Evolutionary conservation across 2,113 vertebrate species (phyloP).

Genomic region (Melanocharis versteri): DNA sequence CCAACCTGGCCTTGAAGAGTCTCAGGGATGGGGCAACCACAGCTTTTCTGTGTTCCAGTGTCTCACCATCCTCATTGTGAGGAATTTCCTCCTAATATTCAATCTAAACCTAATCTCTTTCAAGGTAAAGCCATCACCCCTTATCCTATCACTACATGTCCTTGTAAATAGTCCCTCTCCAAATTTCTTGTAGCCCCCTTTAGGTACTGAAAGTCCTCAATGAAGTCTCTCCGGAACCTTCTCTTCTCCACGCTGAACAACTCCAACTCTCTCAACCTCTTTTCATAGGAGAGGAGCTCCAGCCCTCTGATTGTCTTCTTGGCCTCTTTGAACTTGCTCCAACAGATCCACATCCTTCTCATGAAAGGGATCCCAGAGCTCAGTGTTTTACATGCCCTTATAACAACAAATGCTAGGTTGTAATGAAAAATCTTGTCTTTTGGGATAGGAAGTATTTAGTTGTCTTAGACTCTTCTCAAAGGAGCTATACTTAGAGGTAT

Average conservation of each 20-base stretch:
- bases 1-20: not conserved
- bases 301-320: not conserved
- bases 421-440: not conserved
- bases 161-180: not conserved
- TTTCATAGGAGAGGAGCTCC: not conserved
- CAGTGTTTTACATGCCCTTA: not conserved
- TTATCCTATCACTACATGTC: accelerated
- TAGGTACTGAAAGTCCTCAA: not conserved
- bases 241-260: not conserved
- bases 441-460: not conserved
- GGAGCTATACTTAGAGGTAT: not conserved
- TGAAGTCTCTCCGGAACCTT: accelerated
- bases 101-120: not conserved
- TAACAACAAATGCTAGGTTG: not conserved
- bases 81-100: not conserved
- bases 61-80: not conserved
- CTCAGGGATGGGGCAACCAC: not conserved
- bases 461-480: not conserved
- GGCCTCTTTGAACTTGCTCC: not conserved
- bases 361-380: not conserved
- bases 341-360: not conserved
- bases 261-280: not conserved
- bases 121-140: not conserved
- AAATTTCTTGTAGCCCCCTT: not conserved
- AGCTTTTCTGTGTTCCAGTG: not conserved